These are phyloP conservation scores for Botia kubotai DNA, from an alignment of 2,797 vertebrate species.

Conservation along the genomic window DNA sequence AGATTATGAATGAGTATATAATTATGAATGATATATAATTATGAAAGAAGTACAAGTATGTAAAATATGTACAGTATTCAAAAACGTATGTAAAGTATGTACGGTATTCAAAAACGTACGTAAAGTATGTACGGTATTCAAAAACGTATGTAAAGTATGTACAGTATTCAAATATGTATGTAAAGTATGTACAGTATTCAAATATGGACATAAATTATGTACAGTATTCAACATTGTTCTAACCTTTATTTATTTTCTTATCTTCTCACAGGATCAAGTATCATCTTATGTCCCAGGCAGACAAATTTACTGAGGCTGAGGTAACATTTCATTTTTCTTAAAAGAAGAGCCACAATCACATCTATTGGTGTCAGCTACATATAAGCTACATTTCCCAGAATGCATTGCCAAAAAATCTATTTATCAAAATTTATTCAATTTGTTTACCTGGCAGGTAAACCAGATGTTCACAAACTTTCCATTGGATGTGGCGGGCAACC, in stretches of 20 bases:
- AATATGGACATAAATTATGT: neutral
- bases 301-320: conserved; percentile 89
- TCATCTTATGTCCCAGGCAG: conserved; percentile 90
- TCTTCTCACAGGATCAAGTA: conserved; percentile 83
- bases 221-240: neutral
- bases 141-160: no score
- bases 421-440: neutral
- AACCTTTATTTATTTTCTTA: neutral
- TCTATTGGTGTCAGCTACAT: neutral
- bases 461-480: conserved; percentile 85
- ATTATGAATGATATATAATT: no score
- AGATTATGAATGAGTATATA: neutral
- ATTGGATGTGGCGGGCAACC: conserved; percentile 82
- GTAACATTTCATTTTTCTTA: conserved; percentile 63
- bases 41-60: no score
- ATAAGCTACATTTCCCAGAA: neutral
- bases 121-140: neutral
- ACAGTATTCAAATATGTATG: no score
- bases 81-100: no score
- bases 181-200: no score
- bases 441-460: conserved; percentile 73
- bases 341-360: neutral
- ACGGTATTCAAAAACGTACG: no score
- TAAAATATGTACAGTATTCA: no score
- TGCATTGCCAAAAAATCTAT: no score